A percentile compares a stretch with the other conserved stretches of the same genome.
These are phyloP conservation scores for Centropyge bicolor DNA, from an alignment of 2,797 vertebrate genomes.

Conservation along the genomic window DNA sequence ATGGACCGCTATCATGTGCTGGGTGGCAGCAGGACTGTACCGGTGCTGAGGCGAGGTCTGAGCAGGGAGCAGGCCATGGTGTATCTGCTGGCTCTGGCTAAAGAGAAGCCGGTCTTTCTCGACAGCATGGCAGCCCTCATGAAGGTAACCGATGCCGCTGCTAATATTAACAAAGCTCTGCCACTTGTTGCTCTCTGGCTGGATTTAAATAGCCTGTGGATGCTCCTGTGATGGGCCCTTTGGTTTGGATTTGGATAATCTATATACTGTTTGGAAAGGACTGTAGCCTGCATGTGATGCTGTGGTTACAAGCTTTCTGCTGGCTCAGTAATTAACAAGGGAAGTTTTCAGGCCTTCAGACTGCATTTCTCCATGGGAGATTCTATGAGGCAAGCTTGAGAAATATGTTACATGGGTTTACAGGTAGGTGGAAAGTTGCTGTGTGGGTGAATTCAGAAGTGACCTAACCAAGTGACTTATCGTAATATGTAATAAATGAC, in stretches of 20 bases:
- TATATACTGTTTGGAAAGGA: constrained; percentile 11
- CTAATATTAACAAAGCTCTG: constrained; percentile 52
- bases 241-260: constrained; percentile 19
- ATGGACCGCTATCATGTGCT: constrained; percentile 61
- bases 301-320: constrained; percentile 18
- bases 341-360: constrained; percentile 31
- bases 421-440: neutral
- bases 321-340: constrained; percentile 27
- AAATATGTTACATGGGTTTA: neutral
- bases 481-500: neutral
- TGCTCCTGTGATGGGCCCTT: constrained; percentile 2
- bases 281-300: constrained; percentile 56
- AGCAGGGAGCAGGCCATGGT: constrained; percentile 50
- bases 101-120: constrained; percentile 64
- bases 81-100: constrained; percentile 59
- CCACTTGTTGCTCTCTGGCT: constrained; percentile 22
- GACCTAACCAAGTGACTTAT: neutral
- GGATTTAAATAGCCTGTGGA: constrained; percentile 33
- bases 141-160: constrained; percentile 72
- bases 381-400: constrained; percentile 14
- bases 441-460: neutral
- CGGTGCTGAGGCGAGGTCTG: constrained; percentile 23
- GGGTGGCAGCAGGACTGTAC: constrained; percentile 38
- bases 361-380: neutral
- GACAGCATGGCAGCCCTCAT: constrained; percentile 60